phyloP scores from a whole-genome alignment of 2,888 invertebrate genomes.

The Sylvicola fuscatus region DNA sequence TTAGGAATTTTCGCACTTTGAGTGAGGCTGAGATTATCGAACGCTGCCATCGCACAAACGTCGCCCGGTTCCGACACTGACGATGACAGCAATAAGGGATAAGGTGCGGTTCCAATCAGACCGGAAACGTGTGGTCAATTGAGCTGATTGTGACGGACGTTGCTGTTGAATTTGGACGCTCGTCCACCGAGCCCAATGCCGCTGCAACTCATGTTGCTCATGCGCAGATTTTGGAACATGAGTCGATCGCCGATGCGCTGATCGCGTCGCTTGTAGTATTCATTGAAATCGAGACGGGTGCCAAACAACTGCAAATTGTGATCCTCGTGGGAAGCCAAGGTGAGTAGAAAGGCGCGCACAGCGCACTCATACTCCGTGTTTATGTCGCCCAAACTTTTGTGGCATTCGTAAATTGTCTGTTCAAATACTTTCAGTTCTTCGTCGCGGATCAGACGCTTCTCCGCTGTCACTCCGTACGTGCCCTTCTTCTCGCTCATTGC shows the following conservation, averaged over 20 bases:
- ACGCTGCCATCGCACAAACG: too few species aligned
- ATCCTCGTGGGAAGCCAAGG: slow-evolving; percentile 66
- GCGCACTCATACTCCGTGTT: slow-evolving; percentile 38
- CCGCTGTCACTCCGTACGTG: slow-evolving; percentile 17
- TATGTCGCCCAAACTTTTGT: slow-evolving; percentile 17
- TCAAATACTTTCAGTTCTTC: slow-evolving; percentile 21
- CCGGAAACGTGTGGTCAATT: too few species aligned
- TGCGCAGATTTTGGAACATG: slow-evolving; percentile 40
- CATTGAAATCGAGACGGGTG: slow-evolving; percentile 86
- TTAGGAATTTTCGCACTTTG: too few species aligned
- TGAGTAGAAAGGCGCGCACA: slow-evolving; percentile 66
- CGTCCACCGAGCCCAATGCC: too few species aligned
- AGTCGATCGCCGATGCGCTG: slow-evolving; percentile 48
- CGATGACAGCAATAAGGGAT: too few species aligned
- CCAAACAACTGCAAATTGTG: slow-evolving; percentile 76
- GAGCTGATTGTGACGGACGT: too few species aligned
- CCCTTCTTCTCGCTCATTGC: slow-evolving; percentile 15
- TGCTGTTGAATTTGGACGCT: too few species aligned
- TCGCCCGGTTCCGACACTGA: too few species aligned
- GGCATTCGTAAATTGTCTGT: slow-evolving; percentile 14
- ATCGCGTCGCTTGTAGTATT: slow-evolving; percentile 74
- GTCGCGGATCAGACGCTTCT: slow-evolving; percentile 19
- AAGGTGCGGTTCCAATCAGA: too few species aligned
- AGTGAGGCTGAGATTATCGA: too few species aligned
- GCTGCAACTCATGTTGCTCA: slow-evolving; percentile 27